These are phyloP conservation scores for Schlechtendalia chinensis DNA, from an alignment of 1,140 invertebrate genomes.

Conservation along the genomic window DNA sequence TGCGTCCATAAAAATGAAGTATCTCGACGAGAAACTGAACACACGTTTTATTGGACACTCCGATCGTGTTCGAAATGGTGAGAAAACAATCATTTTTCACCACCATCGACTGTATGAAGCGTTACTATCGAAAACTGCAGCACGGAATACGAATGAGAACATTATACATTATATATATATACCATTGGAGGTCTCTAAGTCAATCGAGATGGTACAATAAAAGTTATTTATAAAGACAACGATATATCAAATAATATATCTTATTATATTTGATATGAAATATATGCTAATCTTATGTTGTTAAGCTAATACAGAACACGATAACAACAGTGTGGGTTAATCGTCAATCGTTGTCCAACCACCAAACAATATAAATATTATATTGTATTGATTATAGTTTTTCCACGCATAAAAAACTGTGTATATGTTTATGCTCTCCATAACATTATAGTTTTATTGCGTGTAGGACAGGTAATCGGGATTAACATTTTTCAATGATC, in stretches of 20 bases:
- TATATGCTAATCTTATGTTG: no score
- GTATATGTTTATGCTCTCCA: no score
- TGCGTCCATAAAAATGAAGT: neutral
- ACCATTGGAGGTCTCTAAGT: neutral
- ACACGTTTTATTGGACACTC: neutral
- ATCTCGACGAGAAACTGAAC: neutral
- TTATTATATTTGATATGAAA: no score
- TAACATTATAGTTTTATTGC: no score
- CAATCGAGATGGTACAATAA: neutral
- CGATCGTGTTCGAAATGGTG: neutral
- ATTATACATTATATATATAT: neutral
- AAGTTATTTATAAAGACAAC: neutral
- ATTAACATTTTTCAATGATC: no score
- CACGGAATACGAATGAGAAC: neutral
- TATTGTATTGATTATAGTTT: no score
- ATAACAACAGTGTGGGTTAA: no score
- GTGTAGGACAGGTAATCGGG: no score
- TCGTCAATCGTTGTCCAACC: no score
- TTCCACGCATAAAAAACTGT: no score
- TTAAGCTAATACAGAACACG: no score
- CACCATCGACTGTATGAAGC: neutral
- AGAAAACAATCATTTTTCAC: neutral
- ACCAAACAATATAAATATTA: no score
- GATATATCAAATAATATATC: neutral
- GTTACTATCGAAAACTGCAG: neutral